Base-by-base conservation (phyloP, 53 echinoderm and acorn worm genomes). In the Mesocentrotus franciscanus region DNA sequence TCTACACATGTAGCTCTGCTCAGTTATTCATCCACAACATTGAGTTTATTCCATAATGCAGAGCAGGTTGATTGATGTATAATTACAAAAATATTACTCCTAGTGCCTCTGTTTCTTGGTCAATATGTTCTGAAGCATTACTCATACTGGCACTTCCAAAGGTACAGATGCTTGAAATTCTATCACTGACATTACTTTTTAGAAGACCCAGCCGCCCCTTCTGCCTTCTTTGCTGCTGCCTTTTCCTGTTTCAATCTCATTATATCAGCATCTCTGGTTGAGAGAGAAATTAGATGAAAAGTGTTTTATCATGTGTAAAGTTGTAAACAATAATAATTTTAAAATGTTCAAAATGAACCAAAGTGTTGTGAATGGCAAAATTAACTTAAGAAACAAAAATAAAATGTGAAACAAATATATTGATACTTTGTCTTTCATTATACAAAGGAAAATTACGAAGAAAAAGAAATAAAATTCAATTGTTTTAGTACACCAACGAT, bases 221-320 rank as follows among this genome's bases (percentile, higher is more conserved):
- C 91, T n/a, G 13, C 66, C 35, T 33, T 39, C 64, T 66, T 91
- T 7, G 66, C 66, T 8, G 91, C 91, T 64, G 91, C 91, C 66
- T 91, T 91, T 20, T 91, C 91, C 22, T 91, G 91, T 66, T 91
- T 91, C 66, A 64, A 18, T 34, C 91, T 91, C 91, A 91, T 91
- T 56, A 91, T 91, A 24, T 91, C 91, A 64, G 91, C 91, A 64
- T 91, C 91, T 58, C 91, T 91, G 91, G 27, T 57, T 87, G n/a
- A 87, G 15, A 87, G 87, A 85, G 2, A 84, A 58, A 87, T 58
- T 22, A 58, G n/a, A 24, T 57, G 58, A 56, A 26, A 87, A 74
- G 14, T 30, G 14, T 30, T 27, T 74, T 24, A 75, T 75, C n/a
- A 75, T 75, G 75, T 27, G 0, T 75, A 66, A 66, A 18, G n/a